Percentiles rank a stretch among this genome's conserved stretches.
phyloP scores from a whole-genome alignment of 2,797 vertebrate genomes.

The Aphelocoma californica region DNA sequence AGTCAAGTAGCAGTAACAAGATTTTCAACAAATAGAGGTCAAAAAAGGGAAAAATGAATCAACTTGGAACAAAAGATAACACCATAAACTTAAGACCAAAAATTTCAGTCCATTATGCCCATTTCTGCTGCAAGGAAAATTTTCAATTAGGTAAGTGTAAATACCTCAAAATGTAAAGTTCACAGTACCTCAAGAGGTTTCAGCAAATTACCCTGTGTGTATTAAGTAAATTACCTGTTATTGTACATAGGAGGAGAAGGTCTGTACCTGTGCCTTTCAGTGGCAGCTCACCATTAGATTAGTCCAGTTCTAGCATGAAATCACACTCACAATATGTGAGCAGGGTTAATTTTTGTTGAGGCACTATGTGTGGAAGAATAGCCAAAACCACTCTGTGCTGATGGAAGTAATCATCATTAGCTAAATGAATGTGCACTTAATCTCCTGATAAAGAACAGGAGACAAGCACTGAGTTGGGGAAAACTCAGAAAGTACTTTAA shows the following conservation, averaged over 20 bases:
- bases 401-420: constrained; percentile 17
- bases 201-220: background rate
- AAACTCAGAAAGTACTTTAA: background rate
- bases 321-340: background rate
- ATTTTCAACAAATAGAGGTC: background rate
- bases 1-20: background rate
- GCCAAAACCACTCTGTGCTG: background rate
- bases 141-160: background rate
- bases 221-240: constrained; percentile 16
- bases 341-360: constrained; percentile 11
- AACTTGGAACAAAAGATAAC: background rate
- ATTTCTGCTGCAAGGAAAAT: background rate
- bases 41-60: background rate
- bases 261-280: background rate
- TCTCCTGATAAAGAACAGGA: background rate
- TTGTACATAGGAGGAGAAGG: background rate
- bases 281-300: background rate
- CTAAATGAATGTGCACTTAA: background rate
- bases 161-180: background rate
- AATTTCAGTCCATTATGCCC: background rate
- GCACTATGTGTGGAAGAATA: background rate
- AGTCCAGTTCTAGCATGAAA: background rate
- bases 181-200: background rate
- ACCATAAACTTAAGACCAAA: background rate
- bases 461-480: background rate